phyloP scores from a whole-genome alignment of 2,113 vertebrate genomes.

The Lagopus muta region DNA sequence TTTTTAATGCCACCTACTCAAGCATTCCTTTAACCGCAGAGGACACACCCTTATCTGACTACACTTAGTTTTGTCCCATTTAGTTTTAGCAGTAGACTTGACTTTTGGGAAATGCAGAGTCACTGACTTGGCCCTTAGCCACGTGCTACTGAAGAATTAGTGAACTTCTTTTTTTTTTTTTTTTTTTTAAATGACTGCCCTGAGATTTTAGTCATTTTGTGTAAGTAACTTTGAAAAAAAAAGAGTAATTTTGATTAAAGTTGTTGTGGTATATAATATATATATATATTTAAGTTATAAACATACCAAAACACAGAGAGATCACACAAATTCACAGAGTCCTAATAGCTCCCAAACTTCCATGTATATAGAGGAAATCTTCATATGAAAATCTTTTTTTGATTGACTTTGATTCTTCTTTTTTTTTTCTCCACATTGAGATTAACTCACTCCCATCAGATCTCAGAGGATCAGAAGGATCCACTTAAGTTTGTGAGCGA shows the following conservation, averaged over 20 bases:
- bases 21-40: not conserved
- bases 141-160: not conserved
- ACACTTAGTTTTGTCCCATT: not conserved
- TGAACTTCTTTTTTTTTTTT: not conserved
- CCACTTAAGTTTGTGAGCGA: accelerated
- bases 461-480: not conserved
- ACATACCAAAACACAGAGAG: not conserved
- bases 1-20: not conserved
- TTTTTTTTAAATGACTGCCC: not conserved
- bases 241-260: not conserved
- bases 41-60: not conserved
- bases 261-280: not conserved
- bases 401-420: too few relatives aligned
- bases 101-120: not conserved
- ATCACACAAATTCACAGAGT: not conserved
- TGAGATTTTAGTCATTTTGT: not conserved
- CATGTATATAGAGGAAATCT: not conserved
- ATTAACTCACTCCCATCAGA: not conserved
- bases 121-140: not conserved
- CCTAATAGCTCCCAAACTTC: not conserved
- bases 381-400: not conserved
- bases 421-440: not conserved
- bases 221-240: not conserved
- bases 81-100: not conserved
- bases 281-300: not conserved